These are phyloP conservation scores for Yponomeuta plumbellus DNA, from an alignment of 2,888 invertebrate species.

Conservation along the genomic window DNA sequence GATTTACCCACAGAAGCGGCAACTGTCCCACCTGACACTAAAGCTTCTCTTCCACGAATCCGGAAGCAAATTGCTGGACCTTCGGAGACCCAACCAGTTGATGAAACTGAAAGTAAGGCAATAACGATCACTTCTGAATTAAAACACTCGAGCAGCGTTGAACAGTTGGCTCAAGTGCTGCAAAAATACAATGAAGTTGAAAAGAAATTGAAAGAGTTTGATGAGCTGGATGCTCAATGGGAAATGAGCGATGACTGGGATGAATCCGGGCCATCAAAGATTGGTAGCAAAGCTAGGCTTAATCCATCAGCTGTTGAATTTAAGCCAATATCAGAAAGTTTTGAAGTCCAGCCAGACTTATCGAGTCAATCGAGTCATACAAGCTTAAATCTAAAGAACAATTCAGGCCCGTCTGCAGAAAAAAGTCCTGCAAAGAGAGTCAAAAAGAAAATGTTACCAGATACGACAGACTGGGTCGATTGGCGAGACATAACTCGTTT, in stretches of 20 bases:
- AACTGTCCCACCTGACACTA: not conserved
- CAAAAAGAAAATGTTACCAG: slow-evolving; percentile 10
- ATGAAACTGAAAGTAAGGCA: not conserved
- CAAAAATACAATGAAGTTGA: slow-evolving; percentile 34
- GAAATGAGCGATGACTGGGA: slow-evolving; percentile 59
- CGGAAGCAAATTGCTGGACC: not conserved
- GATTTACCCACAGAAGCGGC: not conserved
- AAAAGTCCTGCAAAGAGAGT: not conserved
- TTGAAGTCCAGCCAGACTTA: slow-evolving; percentile 39
- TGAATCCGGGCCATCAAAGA: slow-evolving; percentile 2
- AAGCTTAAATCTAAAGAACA: not conserved
- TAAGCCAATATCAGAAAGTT: not conserved
- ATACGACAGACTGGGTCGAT: slow-evolving; percentile 40
- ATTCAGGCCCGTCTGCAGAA: too few relatives aligned
- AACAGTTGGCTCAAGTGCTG: not conserved
- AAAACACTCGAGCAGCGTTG: not conserved
- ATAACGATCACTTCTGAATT: not conserved
- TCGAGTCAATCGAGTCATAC: slow-evolving; percentile 26
- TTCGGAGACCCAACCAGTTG: not conserved
- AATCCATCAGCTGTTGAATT: slow-evolving; percentile 11
- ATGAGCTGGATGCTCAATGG: slow-evolving; percentile 56
- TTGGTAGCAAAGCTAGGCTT: slow-evolving; percentile 10
- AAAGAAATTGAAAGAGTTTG: slow-evolving; percentile 45
- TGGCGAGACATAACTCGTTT: slow-evolving; percentile 52
- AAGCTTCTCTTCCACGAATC: not conserved